Conservation (phyloP, 1,140 invertebrate species). For the Periplaneta americana region DNA sequence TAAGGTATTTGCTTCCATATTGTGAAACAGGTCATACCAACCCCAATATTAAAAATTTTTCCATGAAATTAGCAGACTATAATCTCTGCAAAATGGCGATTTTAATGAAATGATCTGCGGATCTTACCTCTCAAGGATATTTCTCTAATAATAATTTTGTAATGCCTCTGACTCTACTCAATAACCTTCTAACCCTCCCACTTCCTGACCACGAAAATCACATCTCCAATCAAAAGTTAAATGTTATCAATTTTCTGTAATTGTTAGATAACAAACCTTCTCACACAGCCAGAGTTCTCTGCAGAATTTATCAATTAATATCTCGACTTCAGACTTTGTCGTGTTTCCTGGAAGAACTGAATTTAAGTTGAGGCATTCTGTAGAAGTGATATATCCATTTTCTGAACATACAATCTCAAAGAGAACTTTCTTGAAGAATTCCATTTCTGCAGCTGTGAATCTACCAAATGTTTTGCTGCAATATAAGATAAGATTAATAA, state of each 20-base stretch:
- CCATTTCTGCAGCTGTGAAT: not conserved
- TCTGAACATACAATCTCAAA: conserved; percentile 1
- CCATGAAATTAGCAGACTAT: too few species aligned
- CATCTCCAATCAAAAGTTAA: not conserved
- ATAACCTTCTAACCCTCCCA: too few species aligned
- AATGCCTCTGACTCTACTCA: too few species aligned
- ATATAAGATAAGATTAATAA: not conserved
- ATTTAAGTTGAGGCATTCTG: not conserved
- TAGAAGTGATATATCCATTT: not conserved
- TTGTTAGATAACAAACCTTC: not conserved
- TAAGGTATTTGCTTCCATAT: too few species aligned
- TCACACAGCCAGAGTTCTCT: not conserved
- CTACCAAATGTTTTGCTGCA: not conserved
- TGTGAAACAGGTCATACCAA: too few species aligned
- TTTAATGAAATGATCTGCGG: too few species aligned
- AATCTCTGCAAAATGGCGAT: too few species aligned
- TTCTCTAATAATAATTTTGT: too few species aligned
- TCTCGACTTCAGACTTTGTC: not conserved
- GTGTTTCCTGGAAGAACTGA: not conserved
- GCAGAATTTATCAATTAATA: not conserved
- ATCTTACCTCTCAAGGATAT: too few species aligned
- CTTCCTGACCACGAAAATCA: not conserved
- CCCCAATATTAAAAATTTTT: too few species aligned
- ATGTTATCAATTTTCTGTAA: not conserved
- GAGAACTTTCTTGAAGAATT: not conserved